A percentile compares a stretch with the other conserved stretches of the same genome.
These are phyloP conservation scores for Epizoanthus rinbou DNA, from an alignment of 92 coral and sea anemone genomes.

Conservation along the genomic window DNA sequence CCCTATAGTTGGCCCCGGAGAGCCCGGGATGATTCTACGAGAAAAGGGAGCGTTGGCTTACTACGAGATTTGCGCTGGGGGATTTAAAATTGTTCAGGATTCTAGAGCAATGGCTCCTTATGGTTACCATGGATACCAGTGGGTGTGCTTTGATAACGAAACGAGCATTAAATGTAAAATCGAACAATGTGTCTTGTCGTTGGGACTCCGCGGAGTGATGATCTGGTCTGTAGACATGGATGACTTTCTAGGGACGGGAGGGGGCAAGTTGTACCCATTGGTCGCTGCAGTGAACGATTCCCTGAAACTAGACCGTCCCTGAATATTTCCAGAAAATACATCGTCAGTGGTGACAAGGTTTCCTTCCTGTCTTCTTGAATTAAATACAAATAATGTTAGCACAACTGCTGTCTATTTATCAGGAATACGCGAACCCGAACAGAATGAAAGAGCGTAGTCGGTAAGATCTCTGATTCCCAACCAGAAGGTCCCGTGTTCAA, in stretches of 20 bases:
- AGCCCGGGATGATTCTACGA: neutral
- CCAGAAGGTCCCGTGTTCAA: too few relatives aligned
- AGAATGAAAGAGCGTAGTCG: too few relatives aligned
- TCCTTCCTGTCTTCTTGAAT: too few relatives aligned
- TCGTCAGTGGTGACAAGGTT: too few relatives aligned
- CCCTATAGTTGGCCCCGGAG: neutral
- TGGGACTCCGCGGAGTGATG: constrained; percentile 29
- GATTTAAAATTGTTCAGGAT: neutral
- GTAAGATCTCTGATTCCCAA: too few relatives aligned
- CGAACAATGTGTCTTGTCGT: neutral
- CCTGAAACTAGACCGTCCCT: neutral
- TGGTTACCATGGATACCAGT: constrained; percentile 21
- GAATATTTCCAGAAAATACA: too few relatives aligned
- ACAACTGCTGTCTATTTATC: too few relatives aligned
- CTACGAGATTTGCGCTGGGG: constrained; percentile 21
- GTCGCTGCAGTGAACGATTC: constrained; percentile 32
- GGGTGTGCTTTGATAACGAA: constrained; percentile 30
- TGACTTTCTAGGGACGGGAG: constrained; percentile 11
- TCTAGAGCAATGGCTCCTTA: neutral
- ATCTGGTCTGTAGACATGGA: constrained; percentile 27
- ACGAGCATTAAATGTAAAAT: constrained; percentile 5
- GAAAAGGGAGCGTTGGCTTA: constrained; percentile 18
- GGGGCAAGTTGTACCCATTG: constrained; percentile 45
- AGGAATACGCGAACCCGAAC: too few relatives aligned
- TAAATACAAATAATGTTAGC: too few relatives aligned